These are phyloP conservation scores for Octopus bimaculoides DNA, from an alignment of 1,140 invertebrate species.

Conservation along the genomic window DNA sequence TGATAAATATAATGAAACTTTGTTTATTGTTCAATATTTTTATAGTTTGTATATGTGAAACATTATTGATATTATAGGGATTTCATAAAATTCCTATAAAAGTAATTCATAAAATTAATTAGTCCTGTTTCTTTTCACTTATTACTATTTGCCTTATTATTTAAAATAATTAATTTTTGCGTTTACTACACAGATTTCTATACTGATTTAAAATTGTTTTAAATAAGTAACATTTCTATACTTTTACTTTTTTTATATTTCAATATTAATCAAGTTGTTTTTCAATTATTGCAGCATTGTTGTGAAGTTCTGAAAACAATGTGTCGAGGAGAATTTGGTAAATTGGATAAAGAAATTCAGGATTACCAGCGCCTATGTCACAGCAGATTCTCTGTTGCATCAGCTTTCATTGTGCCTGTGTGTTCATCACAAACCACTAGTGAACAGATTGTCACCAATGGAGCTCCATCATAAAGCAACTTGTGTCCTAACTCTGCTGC, in stretches of 20 bases:
- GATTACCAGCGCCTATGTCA: conserved; percentile 73
- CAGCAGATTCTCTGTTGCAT: conserved; percentile 65
- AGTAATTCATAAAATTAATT: too few species aligned
- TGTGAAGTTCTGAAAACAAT: conserved; percentile 74
- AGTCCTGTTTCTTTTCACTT: not conserved
- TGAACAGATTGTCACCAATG: conserved; percentile 40
- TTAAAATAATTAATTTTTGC: not conserved
- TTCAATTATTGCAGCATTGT: conserved; percentile 66
- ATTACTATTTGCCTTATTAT: too few species aligned
- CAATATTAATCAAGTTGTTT: conserved; percentile 9
- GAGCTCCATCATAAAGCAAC: conserved; percentile 31
- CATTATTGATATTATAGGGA: too few species aligned
- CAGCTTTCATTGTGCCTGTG: conserved; percentile 49
- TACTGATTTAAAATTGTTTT: not conserved
- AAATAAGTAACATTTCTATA: not conserved
- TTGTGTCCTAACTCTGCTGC: not conserved
- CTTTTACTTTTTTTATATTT: not conserved
- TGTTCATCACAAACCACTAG: conserved; percentile 20
- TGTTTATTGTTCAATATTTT: too few species aligned
- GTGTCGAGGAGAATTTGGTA: conserved; percentile 75
- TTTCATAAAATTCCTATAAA: too few species aligned
- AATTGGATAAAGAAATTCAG: conserved; percentile 67
- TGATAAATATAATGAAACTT: too few species aligned
- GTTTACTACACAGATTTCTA: not conserved
- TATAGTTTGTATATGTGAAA: too few species aligned